Base-by-base conservation (phyloP, 35 echinoderm and acorn worm species). In the Patiria miniata region DNA sequence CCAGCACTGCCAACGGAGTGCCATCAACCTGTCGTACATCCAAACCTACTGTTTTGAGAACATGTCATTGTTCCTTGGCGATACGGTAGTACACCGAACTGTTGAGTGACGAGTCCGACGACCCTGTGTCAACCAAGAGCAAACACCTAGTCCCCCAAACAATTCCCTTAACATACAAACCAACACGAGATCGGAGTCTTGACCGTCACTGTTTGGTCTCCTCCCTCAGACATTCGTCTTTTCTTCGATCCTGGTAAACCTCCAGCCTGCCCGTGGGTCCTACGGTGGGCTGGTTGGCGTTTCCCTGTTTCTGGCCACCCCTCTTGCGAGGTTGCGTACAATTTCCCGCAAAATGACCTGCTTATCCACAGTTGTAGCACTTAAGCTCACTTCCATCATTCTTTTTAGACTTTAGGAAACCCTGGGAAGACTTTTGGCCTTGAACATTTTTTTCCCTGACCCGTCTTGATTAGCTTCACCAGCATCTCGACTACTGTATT, bases 41-140 rank as follows among this genome's bases (percentile, higher is more conserved):
- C 2, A 54, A 39, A 53, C 2, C 36, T 16, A 1, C 14, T 1
- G 40, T 26, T 26, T 53, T 23, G 6, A 83, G 33, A 23, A 14
- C 21, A 7, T 40, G 81, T 55, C 81, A 1, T 6, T 10, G 15
- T 55, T 83, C 81, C 21, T 23, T 51, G 6, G 15, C 0, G 6
- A 83, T 83, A 5, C 9, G 1, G 47, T 83, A 36, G n/a, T 54
- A 83, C 2, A 54, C 26, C 5, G 44, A 18, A 53, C 81, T 54
- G 34, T 36, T 44, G n/a, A 53, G 2, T 7, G 18, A 5, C 5
- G 58, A 7, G 28, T 61, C 58, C 4, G 58, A 22, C 18, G 28
- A 61, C 42, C 81, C 81, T 26, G 81, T 83, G 23, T 83, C 81
- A 9, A 83, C 17, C 0, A 83, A 17, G 52, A 83, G 54, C 34